phyloP scores from a whole-genome alignment of 2,113 vertebrate genomes.

The Eulemur macaco region DNA sequence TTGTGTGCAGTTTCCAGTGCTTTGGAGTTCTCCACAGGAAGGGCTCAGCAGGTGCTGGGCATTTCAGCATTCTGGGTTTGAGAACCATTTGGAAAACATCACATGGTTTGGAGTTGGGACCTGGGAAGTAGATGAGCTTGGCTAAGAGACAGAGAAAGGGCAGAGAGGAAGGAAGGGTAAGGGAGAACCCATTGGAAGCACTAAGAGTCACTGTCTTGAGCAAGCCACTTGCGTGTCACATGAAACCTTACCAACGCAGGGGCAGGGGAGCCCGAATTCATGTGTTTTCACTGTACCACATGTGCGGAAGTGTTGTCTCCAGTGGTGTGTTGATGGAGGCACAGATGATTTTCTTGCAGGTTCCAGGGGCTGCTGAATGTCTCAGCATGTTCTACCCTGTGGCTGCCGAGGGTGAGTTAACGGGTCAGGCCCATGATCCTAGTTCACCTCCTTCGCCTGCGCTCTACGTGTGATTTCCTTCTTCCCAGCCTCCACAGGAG shows the following conservation, averaged over 20 bases:
- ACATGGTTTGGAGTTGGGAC: background rate
- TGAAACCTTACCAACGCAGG: background rate
- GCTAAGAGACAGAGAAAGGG: background rate
- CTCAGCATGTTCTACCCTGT: background rate
- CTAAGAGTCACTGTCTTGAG: background rate
- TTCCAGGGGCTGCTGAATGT: background rate
- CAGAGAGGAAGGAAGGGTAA: background rate
- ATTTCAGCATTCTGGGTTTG: background rate
- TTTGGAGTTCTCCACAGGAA: background rate
- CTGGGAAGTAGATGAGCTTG: background rate
- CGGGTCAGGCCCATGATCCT: background rate
- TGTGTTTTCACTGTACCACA: background rate
- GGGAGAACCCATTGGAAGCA: background rate
- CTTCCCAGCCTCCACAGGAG: background rate
- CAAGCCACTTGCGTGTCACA: background rate
- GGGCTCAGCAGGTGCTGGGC: background rate
- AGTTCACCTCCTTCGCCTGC: background rate
- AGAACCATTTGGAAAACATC: slow-evolving; percentile 13
- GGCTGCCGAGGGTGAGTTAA: background rate
- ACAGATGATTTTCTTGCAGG: background rate
- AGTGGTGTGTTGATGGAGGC: background rate
- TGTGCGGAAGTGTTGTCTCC: background rate
- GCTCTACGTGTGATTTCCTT: background rate
- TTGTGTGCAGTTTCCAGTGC: background rate
- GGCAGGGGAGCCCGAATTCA: background rate